Evolutionary conservation across 2,888 invertebrate species (phyloP).

Genomic region (Halictus ligatus): DNA sequence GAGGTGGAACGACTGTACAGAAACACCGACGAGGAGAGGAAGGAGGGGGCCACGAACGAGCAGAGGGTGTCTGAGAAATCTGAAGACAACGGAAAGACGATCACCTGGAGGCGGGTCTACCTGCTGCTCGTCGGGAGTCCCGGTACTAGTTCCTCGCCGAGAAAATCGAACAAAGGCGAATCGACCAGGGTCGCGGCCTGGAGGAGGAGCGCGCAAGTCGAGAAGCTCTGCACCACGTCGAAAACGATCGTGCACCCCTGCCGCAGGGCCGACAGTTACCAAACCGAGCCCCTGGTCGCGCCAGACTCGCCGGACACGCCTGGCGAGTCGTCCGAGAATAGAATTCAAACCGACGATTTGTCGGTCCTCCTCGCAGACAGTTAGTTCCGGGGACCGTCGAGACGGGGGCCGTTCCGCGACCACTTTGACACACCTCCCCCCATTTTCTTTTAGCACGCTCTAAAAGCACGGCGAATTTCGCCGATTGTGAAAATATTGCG

Average conservation of each 20-base stretch:
- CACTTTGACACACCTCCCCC: background rate
- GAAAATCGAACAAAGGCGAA: slow-evolving; percentile 36
- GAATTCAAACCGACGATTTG: slow-evolving; percentile 68
- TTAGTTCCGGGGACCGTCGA: slow-evolving; percentile 60
- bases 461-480: background rate
- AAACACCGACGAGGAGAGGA: slow-evolving; percentile 9
- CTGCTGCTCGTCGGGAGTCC: slow-evolving; percentile 52
- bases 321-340: slow-evolving; percentile 57
- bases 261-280: slow-evolving; percentile 47
- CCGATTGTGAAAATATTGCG: background rate
- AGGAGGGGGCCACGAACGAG: background rate
- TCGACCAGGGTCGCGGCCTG: slow-evolving; percentile 14
- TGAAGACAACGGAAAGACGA: background rate
- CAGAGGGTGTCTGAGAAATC: background rate
- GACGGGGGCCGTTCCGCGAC: background rate
- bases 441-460: background rate
- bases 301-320: slow-evolving; percentile 69
- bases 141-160: slow-evolving; percentile 36
- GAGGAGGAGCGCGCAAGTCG: slow-evolving; percentile 37
- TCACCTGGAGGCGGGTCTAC: slow-evolving; percentile 45
- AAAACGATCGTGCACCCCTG: slow-evolving; percentile 58
- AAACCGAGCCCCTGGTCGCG: slow-evolving; percentile 64
- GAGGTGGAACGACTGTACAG: slow-evolving; percentile 32
- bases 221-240: slow-evolving; percentile 48
- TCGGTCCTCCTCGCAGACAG: slow-evolving; percentile 68